Evolutionary conservation across 1,140 invertebrate genomes (phyloP).

Genomic region (Sycobia sp.): DNA sequence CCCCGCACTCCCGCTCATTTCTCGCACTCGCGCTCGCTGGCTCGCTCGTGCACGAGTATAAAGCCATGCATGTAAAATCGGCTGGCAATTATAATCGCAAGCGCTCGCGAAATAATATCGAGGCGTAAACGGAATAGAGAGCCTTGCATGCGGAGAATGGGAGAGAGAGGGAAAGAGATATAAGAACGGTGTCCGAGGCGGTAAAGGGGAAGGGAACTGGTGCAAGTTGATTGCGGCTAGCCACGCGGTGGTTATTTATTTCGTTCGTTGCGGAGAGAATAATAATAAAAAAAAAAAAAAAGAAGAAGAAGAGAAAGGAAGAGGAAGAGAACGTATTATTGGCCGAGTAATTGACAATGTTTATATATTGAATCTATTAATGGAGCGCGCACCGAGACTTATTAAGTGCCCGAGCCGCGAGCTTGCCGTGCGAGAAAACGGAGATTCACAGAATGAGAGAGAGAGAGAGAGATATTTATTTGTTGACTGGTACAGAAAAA

Average conservation of each 20-base stretch:
- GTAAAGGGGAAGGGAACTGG: background rate
- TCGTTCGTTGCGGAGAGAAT: background rate
- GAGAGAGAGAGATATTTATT: too few relatives aligned
- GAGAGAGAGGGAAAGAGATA: too few relatives aligned
- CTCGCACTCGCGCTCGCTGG: background rate
- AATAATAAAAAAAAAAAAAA: too few relatives aligned
- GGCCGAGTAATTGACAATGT: slow-evolving; percentile 19
- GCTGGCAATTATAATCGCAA: slow-evolving; percentile 28
- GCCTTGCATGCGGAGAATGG: background rate
- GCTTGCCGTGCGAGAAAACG: slow-evolving; percentile 6
- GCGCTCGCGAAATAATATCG: background rate
- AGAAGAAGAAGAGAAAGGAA: too few relatives aligned
- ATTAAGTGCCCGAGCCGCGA: background rate
- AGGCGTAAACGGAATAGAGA: slow-evolving; percentile 9
- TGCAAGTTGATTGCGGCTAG: slow-evolving; percentile 20
- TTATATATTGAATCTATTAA: slow-evolving; percentile 24
- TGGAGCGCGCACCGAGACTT: background rate
- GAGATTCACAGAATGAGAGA: too few relatives aligned
- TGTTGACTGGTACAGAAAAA: too few relatives aligned
- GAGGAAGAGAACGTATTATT: background rate
- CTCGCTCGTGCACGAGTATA: too few relatives aligned
- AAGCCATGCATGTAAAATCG: background rate
- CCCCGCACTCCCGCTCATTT: background rate
- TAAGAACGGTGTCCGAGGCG: too few relatives aligned
- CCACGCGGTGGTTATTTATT: slow-evolving; percentile 19